Conservation (phyloP, 2,888 invertebrate genomes). For the Philereme vetulata region DNA sequence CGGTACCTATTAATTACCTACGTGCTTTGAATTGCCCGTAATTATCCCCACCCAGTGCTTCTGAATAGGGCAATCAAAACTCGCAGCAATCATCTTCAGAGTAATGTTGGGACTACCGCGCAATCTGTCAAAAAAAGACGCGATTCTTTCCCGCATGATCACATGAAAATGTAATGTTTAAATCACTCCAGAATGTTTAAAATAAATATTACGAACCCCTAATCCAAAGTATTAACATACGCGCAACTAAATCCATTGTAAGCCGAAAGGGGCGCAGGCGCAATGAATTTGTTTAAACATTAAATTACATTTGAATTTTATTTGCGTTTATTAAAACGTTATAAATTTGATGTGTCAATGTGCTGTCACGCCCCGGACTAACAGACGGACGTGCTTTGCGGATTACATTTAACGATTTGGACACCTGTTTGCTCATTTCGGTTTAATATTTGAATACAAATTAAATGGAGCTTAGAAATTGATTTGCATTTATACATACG, state of each 20-base stretch:
- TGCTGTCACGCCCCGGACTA: conserved; percentile 31
- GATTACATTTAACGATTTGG: conserved; percentile 38
- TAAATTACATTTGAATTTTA: conserved; percentile 61
- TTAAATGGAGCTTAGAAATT: conserved; percentile 19
- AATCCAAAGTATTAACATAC: conserved; percentile 21
- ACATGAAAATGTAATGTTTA: no score
- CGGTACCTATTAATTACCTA: no score
- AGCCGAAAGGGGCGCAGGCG: conserved; percentile 28
- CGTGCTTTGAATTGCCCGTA: no score
- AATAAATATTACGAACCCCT: conserved; percentile 10
- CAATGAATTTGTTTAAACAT: conserved; percentile 37
- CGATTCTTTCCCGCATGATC: no score
- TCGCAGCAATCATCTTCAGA: no score
- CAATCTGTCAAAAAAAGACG: no score
- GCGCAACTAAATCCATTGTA: conserved; percentile 32
- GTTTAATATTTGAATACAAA: conserved; percentile 20
- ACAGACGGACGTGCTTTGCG: conserved; percentile 29
- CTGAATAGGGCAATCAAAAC: no score
- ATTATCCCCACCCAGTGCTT: no score
- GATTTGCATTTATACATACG: conserved; percentile 14
- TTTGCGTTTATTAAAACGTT: conserved; percentile 71
- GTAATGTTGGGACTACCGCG: no score
- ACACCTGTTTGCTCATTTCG: conserved; percentile 40
- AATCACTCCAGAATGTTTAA: neutral
- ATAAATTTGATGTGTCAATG: conserved; percentile 69